Percentiles rank a stretch among this genome's conserved stretches.
Evolutionary conservation across 1,140 invertebrate genomes (phyloP).

Genomic region (Drosophila sulfurigaster): DNA sequence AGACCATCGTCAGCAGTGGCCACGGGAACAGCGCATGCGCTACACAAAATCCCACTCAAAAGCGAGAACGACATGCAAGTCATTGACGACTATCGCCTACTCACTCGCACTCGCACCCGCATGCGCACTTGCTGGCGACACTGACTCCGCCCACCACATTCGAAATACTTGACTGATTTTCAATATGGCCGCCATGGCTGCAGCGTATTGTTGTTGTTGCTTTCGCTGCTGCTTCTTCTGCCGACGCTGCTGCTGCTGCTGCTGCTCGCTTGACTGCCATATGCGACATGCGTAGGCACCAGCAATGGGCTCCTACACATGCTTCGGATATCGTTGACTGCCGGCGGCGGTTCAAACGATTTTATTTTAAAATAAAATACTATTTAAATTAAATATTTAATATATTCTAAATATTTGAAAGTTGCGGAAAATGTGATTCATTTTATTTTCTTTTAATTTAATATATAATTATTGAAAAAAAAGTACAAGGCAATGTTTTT

Average conservation of each 20-base stretch:
- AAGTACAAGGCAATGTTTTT: no score
- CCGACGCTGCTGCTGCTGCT: constrained; percentile 32
- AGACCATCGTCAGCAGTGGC: constrained; percentile 40
- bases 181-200: constrained; percentile 80
- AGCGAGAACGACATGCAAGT: constrained; percentile 16
- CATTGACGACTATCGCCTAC: constrained; percentile 48
- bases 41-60: constrained; percentile 21
- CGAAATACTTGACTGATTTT: constrained; percentile 84
- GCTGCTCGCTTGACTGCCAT: constrained; percentile 33
- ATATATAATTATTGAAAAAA: no score
- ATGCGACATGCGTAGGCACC: constrained; percentile 47
- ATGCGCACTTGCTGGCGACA: constrained; percentile 58
- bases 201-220: constrained; percentile 40
- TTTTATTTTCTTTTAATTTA: no score
- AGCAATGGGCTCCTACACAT: constrained; percentile 33
- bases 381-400: constrained; percentile 7
- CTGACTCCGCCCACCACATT: constrained; percentile 77
- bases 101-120: constrained; percentile 70
- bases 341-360: constrained; percentile 26
- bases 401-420: background rate
- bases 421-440: no score
- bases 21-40: constrained; percentile 49
- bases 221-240: constrained; percentile 8
- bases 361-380: background rate
- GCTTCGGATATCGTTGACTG: constrained; percentile 14